phyloP scores from a whole-genome alignment of 2,113 vertebrate genomes.

The Grantiella picta region DNA sequence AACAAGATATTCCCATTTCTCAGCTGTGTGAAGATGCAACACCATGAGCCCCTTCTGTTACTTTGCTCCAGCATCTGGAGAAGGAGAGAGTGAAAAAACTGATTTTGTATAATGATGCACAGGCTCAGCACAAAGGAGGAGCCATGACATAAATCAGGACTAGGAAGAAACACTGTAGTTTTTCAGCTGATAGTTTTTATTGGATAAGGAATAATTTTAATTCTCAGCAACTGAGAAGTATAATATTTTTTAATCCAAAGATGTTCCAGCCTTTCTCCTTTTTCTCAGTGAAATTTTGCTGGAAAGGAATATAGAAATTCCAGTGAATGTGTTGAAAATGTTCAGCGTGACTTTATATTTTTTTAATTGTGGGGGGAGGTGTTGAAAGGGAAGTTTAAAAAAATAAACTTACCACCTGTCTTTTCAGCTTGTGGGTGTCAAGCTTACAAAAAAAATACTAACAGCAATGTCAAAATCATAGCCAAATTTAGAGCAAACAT shows the following conservation, averaged over 20 bases:
- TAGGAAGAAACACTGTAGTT: background rate
- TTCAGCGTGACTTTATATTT: background rate
- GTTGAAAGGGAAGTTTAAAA: background rate
- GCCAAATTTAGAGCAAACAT: constrained; percentile 8
- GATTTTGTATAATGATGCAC: background rate
- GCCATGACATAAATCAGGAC: fast-evolving
- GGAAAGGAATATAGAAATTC: background rate
- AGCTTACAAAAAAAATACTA: background rate
- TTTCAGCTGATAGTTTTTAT: background rate
- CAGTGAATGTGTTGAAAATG: background rate
- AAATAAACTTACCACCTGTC: constrained; percentile 12
- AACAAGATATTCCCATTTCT: background rate
- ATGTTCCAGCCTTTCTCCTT: background rate
- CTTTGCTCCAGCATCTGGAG: background rate
- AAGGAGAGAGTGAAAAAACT: background rate
- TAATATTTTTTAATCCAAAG: background rate
- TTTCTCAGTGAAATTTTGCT: background rate
- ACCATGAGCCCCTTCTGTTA: background rate
- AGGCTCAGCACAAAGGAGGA: background rate
- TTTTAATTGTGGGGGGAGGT: background rate
- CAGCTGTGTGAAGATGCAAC: background rate
- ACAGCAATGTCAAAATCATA: background rate
- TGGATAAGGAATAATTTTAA: background rate
- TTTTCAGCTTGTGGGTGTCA: background rate
- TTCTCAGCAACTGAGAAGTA: background rate